phyloP scores from a whole-genome alignment of 2,113 vertebrate species.

The Sylvia atricapilla region DNA sequence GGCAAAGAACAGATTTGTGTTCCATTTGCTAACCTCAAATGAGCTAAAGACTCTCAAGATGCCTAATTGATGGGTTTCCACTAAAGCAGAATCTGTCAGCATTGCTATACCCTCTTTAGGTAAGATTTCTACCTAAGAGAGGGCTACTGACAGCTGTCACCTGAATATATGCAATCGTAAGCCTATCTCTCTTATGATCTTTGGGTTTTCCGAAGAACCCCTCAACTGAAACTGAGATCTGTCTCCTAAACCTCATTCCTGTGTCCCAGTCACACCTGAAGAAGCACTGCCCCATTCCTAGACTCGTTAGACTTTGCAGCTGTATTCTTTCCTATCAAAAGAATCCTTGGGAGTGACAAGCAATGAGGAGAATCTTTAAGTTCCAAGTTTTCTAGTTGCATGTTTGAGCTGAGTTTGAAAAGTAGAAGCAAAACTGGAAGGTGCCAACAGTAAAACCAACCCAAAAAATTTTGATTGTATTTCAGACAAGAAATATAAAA shows the following conservation, averaged over 20 bases:
- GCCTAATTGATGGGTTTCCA: neutral
- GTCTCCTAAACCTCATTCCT: neutral
- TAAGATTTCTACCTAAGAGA: neutral
- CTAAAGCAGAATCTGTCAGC: neutral
- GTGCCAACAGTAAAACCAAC: neutral
- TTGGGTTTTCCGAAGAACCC: neutral
- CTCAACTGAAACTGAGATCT: neutral
- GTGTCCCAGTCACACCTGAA: neutral
- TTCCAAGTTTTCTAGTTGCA: neutral
- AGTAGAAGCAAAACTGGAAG: neutral
- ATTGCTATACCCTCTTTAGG: neutral
- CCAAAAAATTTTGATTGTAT: neutral
- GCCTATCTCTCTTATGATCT: neutral
- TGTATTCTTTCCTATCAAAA: neutral
- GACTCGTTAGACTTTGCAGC: neutral
- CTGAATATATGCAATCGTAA: neutral
- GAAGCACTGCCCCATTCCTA: neutral
- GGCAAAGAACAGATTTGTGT: neutral
- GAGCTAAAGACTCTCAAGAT: neutral
- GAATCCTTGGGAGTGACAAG: neutral
- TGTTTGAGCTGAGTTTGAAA: neutral
- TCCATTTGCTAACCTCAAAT: neutral
- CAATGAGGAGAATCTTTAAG: neutral
- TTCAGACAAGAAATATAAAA: neutral
- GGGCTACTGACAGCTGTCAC: neutral